Percentiles rank a stretch among this genome's conserved stretches.
These are phyloP conservation scores for Hemichromis elongatus DNA, from an alignment of 2,113 vertebrate genomes.

Conservation along the genomic window DNA sequence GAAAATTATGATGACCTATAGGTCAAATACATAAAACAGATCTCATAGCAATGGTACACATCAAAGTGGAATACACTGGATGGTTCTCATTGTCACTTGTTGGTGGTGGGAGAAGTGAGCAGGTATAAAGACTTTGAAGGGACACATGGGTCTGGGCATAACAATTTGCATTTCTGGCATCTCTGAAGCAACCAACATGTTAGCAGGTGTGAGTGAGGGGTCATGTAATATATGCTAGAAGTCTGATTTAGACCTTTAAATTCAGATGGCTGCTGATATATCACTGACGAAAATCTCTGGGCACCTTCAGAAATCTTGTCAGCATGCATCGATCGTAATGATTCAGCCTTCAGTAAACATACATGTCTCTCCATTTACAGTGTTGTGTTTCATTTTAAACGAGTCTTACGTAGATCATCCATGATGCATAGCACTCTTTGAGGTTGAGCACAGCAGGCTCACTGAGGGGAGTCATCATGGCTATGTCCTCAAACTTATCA, in stretches of 20 bases:
- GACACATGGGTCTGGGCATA: neutral
- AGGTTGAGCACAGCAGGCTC: slow-evolving; percentile 79
- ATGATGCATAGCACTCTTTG: slow-evolving; percentile 86
- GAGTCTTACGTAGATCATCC: slow-evolving; percentile 88
- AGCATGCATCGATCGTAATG: neutral
- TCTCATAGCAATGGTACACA: neutral
- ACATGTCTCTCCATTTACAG: neutral
- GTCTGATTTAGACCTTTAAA: neutral
- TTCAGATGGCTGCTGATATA: neutral
- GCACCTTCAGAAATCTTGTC: neutral
- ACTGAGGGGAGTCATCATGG: slow-evolving; percentile 79
- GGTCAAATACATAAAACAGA: neutral
- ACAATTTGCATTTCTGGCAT: neutral
- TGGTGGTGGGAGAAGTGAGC: neutral
- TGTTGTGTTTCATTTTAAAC: neutral
- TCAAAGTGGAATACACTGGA: neutral
- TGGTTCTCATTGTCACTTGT: neutral
- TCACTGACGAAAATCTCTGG: neutral
- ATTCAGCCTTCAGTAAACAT: neutral
- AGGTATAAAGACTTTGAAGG: neutral
- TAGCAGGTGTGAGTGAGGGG: neutral
- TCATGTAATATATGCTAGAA: neutral
- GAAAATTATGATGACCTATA: neutral
- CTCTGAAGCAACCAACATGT: neutral
- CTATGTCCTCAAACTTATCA: slow-evolving; percentile 78